Conservation (phyloP, 2,797 vertebrate species). For the Antrozous pallidus region DNA sequence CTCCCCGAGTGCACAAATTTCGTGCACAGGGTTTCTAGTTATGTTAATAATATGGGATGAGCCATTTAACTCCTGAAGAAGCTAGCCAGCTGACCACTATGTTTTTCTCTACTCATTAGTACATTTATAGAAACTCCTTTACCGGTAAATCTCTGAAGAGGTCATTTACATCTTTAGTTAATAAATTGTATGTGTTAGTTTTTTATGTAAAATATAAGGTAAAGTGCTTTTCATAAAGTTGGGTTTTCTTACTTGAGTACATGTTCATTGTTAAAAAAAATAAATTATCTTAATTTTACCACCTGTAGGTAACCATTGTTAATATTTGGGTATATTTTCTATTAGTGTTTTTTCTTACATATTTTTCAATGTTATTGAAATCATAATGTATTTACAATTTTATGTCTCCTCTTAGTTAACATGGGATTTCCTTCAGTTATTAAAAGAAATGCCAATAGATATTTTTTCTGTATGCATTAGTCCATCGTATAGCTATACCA, state of each 20-base stretch:
- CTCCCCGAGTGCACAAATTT: too few species aligned
- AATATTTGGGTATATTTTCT: constrained; percentile 34
- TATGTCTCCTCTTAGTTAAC: constrained; percentile 3
- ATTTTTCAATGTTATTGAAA: neutral
- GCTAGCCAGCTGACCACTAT: neutral
- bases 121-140: constrained; percentile 16
- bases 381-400: neutral
- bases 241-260: neutral
- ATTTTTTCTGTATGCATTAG: constrained; percentile 21
- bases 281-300: neutral
- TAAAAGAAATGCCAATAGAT: constrained; percentile 23
- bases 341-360: constrained; percentile 17
- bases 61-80: neutral
- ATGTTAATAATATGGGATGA: constrained; percentile 17
- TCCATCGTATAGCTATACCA: neutral
- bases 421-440: neutral
- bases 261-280: neutral
- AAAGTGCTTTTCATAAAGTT: constrained; percentile 14
- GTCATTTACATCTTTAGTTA: neutral
- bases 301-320: neutral
- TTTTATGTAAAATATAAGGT: neutral
- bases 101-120: constrained; percentile 31
- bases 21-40: too few species aligned
- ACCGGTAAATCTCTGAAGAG: constrained; percentile 13
- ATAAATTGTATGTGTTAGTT: constrained; percentile 12